Percentiles rank a stretch among this genome's conserved stretches.
Evolutionary conservation across 92 coral and sea anemone species (phyloP).

Genomic region (Isaurus tuberculatus): DNA sequence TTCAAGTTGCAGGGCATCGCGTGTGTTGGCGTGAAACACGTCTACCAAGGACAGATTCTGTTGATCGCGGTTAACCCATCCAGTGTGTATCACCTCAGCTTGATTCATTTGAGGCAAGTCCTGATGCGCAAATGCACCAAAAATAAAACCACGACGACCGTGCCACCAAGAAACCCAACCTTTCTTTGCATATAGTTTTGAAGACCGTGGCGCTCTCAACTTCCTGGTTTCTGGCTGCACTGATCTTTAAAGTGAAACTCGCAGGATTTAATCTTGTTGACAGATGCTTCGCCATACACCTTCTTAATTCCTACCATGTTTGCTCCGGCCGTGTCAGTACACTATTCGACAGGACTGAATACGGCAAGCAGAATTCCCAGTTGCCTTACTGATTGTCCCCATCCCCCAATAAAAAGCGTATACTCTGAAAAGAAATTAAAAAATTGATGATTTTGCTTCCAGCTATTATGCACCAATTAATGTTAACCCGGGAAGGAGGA

Average conservation of each 20-base stretch:
- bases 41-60: slow-evolving; percentile 12
- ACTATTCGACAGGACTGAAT: slow-evolving; percentile 20
- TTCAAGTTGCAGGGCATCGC: slow-evolving; percentile 30
- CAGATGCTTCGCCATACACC: slow-evolving; percentile 14
- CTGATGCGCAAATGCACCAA: slow-evolving; percentile 58
- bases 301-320: slow-evolving; percentile 37
- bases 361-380: slow-evolving; percentile 5
- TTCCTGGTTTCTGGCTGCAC: slow-evolving; percentile 24
- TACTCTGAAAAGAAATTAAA: too few species aligned
- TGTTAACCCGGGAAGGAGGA: too few species aligned
- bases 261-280: slow-evolving; percentile 30
- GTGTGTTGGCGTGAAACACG: slow-evolving; percentile 17
- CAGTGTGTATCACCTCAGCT: slow-evolving; percentile 71
- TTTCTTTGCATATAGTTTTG: slow-evolving; percentile 24
- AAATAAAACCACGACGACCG: slow-evolving; percentile 55
- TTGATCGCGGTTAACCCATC: slow-evolving; percentile 65
- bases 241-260: slow-evolving; percentile 49
- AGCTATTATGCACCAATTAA: too few species aligned
- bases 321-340: slow-evolving; percentile 10
- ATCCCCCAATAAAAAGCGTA: too few species aligned
- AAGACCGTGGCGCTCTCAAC: slow-evolving; percentile 29
- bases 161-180: slow-evolving; percentile 26
- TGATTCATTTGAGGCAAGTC: slow-evolving; percentile 69
- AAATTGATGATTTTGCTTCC: too few species aligned
- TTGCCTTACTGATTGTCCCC: slow-evolving; percentile 20